phyloP scores from a whole-genome alignment of 2,888 invertebrate species.

The Bhutanitis thaidina region DNA sequence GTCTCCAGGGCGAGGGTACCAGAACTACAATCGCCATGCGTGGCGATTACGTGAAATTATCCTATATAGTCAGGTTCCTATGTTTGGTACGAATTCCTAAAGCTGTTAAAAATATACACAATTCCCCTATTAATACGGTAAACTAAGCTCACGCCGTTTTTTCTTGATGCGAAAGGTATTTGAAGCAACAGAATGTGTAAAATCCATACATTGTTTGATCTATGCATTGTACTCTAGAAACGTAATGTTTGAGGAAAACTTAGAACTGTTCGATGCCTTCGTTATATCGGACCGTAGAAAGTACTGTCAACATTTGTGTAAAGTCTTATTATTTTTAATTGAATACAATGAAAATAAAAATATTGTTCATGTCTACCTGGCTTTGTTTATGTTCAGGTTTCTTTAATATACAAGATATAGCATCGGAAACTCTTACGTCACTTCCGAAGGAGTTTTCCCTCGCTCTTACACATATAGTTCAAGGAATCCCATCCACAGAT shows the following conservation, averaged over 20 bases:
- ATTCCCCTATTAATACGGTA: too few species aligned
- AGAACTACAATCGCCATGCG: too few species aligned
- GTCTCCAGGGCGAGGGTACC: too few species aligned
- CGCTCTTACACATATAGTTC: slow-evolving; percentile 66
- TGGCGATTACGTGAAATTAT: too few species aligned
- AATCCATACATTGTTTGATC: neutral
- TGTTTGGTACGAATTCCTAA: too few species aligned
- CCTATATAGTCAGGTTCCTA: too few species aligned
- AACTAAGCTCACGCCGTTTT: too few species aligned
- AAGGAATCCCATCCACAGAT: slow-evolving; percentile 53
- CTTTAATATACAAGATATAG: slow-evolving; percentile 52
- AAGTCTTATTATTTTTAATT: neutral
- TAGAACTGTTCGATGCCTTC: neutral
- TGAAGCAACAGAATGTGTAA: too few species aligned
- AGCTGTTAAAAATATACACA: too few species aligned
- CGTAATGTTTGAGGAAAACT: neutral
- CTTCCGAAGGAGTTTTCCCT: slow-evolving; percentile 55
- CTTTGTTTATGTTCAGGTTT: slow-evolving; percentile 30
- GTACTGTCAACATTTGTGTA: neutral
- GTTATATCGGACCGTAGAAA: neutral
- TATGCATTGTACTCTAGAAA: neutral
- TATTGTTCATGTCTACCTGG: neutral
- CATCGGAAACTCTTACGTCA: slow-evolving; percentile 40
- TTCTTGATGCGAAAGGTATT: too few species aligned
- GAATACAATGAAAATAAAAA: neutral